Evolutionary conservation across 53 echinoderm and acorn worm species (phyloP).

Genomic region (Echinometra lucunter): DNA sequence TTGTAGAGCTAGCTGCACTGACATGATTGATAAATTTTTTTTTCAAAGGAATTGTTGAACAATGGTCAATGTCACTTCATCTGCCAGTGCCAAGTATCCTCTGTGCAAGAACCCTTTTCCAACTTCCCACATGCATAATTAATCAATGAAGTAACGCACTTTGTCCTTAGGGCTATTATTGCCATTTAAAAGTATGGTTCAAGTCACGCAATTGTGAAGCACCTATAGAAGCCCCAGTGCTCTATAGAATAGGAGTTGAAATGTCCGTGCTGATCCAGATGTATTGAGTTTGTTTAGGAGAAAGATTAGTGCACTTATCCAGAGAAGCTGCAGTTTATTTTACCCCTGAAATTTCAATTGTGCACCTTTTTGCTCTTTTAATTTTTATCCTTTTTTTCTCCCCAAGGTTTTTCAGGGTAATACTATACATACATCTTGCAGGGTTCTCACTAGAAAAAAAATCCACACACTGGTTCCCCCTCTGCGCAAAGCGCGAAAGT

Average conservation of each 20-base stretch:
- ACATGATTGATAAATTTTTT: background rate
- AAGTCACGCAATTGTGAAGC: constrained; percentile 7
- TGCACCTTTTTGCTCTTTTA: background rate
- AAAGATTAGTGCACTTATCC: background rate
- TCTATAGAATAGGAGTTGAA: background rate
- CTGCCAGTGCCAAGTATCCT: background rate
- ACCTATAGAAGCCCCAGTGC: background rate
- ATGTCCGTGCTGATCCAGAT: constrained; percentile 5
- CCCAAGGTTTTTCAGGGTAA: background rate
- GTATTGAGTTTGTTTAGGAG: background rate
- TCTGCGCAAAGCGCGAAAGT: too few species aligned
- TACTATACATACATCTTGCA: background rate
- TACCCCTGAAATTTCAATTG: too few species aligned
- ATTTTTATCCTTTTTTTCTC: background rate
- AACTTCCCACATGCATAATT: constrained; percentile 54
- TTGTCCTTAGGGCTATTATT: background rate
- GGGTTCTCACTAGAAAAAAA: too few species aligned
- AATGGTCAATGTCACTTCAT: background rate
- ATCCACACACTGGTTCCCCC: too few species aligned
- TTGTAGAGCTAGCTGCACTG: background rate
- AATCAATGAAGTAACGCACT: constrained; percentile 20
- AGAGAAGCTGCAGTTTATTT: background rate
- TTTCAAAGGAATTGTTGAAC: background rate
- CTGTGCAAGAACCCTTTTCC: background rate
- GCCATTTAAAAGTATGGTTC: background rate